These are phyloP conservation scores for Platalea minor DNA, from an alignment of 2,797 vertebrate species.

Conservation along the genomic window DNA sequence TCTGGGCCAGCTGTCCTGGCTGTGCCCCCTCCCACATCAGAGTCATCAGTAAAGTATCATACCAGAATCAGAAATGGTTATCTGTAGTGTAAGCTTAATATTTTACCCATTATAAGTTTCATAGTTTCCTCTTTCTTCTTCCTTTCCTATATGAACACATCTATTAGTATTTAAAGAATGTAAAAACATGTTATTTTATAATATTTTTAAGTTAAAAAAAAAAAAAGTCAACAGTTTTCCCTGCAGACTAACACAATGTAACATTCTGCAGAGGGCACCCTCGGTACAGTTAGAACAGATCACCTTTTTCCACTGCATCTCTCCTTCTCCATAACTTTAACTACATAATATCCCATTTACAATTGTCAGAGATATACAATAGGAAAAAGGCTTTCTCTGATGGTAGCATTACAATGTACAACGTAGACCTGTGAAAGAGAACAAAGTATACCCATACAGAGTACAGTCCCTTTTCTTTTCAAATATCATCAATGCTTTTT, in stretches of 20 bases:
- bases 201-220: background rate
- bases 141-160: background rate
- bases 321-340: background rate
- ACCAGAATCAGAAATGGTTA: background rate
- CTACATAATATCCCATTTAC: constrained; percentile 35
- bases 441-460: background rate
- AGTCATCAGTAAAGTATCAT: background rate
- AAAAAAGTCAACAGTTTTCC: background rate
- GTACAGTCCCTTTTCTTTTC: constrained; percentile 41
- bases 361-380: constrained; percentile 31
- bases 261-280: constrained; percentile 73
- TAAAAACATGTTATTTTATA: accelerated
- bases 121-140: background rate
- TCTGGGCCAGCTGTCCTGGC: no score
- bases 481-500: constrained; percentile 25
- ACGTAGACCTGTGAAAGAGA: background rate
- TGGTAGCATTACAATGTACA: constrained; percentile 13
- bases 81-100: background rate
- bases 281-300: constrained; percentile 45
- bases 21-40: no score
- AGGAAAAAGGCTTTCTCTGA: constrained; percentile 1
- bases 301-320: background rate
- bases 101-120: background rate
- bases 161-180: background rate
- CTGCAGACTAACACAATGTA: background rate